Conservation (phyloP, 2,113 vertebrate species). For the Thunnus maccoyii region DNA sequence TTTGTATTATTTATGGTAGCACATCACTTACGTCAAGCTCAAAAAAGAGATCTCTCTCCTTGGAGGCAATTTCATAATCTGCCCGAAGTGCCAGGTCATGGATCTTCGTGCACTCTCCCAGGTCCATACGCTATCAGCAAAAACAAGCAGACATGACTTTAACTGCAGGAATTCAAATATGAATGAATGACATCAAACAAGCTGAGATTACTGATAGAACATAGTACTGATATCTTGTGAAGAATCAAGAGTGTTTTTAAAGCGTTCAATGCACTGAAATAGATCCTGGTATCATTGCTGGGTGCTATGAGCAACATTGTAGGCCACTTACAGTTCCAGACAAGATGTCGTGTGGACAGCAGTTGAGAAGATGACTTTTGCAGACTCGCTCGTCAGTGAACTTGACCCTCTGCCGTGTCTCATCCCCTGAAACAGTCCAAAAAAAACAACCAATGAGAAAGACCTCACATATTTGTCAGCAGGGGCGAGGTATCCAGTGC, state of each 20-base stretch:
- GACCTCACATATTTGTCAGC: constrained; percentile 64
- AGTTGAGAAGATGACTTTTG: constrained; percentile 99
- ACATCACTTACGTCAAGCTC: constrained; percentile 95
- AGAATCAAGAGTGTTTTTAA: neutral
- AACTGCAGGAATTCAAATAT: neutral
- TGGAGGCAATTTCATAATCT: constrained; percentile 99
- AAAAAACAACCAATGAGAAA: constrained; percentile 77
- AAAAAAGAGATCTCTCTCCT: constrained; percentile 98
- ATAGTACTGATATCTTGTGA: neutral
- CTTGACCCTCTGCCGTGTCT: constrained; percentile 99
- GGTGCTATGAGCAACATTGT: neutral
- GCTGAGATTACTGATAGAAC: neutral
- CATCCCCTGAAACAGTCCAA: constrained; percentile 97
- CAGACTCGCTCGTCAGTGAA: constrained; percentile 98
- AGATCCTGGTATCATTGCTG: no score
- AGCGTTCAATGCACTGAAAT: neutral
- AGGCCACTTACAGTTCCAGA: constrained; percentile 94
- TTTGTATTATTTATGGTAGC: neutral
- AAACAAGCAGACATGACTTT: constrained; percentile 28
- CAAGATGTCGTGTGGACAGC: constrained; percentile 98
- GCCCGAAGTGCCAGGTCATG: constrained; percentile 98
- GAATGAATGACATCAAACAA: neutral
- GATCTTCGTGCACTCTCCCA: constrained; percentile 99
- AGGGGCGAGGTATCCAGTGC: constrained; percentile 66
- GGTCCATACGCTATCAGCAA: constrained; percentile 93